These are phyloP conservation scores for Gadopsis marmoratus DNA, from an alignment of 2,797 vertebrate genomes.

Conservation along the genomic window DNA sequence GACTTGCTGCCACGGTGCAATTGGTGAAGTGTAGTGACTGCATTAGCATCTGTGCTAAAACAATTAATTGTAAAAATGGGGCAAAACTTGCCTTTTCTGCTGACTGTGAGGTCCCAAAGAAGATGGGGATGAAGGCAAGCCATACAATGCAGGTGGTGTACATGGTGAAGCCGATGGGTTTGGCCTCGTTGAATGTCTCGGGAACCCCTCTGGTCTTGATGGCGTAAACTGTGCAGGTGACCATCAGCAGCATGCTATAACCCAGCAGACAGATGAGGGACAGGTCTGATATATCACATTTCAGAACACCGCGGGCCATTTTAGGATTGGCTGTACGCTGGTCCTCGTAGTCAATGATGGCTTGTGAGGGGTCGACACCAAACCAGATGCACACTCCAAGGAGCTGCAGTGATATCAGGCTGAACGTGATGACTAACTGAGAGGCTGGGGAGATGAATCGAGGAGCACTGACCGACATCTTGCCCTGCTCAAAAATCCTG, in stretches of 20 bases:
- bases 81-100: conserved; percentile 89
- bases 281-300: conserved; percentile 97
- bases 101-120: conserved; percentile 97
- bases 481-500: conserved; percentile 98
- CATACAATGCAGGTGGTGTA: conserved; percentile 98
- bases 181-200: conserved; percentile 98
- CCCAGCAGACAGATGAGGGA: conserved; percentile 97
- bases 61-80: not conserved
- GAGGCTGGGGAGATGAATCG: conserved; percentile 96
- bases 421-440: conserved; percentile 96
- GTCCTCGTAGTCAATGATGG: conserved; percentile 96
- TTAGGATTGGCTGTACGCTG: conserved; percentile 93
- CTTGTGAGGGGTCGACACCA: conserved; percentile 94
- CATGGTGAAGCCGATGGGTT: conserved; percentile 98
- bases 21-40: not conserved
- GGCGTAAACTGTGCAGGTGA: conserved; percentile 98
- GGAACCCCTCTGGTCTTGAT: conserved; percentile 97
- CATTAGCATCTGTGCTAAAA: not conserved
- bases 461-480: conserved; percentile 94
- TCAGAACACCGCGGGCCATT: conserved; percentile 92
- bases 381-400: conserved; percentile 97
- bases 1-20: conserved; percentile 16
- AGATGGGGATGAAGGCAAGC: conserved; percentile 98
- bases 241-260: conserved; percentile 98
- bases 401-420: conserved; percentile 95